Evolutionary conservation across 2,888 invertebrate species (phyloP).

Genomic region (Axea sp.): DNA sequence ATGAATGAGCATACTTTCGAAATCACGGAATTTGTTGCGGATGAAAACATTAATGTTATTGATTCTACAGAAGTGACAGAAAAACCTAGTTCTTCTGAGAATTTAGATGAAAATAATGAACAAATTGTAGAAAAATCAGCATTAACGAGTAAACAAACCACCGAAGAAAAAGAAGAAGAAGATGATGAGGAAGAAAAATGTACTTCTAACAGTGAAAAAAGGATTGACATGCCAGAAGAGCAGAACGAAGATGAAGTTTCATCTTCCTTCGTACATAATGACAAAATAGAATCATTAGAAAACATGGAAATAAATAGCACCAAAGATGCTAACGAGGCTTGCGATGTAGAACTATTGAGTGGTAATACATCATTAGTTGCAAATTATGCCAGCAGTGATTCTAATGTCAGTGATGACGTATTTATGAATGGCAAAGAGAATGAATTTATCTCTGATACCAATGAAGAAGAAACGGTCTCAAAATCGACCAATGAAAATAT

Average conservation of each 20-base stretch:
- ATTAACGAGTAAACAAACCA: too few relatives aligned
- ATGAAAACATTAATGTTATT: constrained; percentile 47
- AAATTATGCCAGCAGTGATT: constrained; percentile 69
- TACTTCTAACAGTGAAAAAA: constrained; percentile 10
- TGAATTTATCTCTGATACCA: constrained; percentile 40
- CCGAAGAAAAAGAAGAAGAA: too few relatives aligned
- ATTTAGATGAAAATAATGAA: constrained; percentile 33
- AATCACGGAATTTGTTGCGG: constrained; percentile 22
- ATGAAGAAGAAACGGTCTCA: constrained; percentile 26
- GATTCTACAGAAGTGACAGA: constrained; percentile 65
- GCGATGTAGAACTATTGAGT: constrained; percentile 20
- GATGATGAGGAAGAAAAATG: constrained; percentile 24
- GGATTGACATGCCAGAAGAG: neutral
- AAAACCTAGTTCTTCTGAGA: constrained; percentile 62
- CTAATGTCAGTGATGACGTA: constrained; percentile 67
- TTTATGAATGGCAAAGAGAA: constrained; percentile 9
- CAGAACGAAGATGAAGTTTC: constrained; percentile 47
- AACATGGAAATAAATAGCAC: constrained; percentile 3
- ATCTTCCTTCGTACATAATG: constrained; percentile 44
- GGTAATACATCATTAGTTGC: constrained; percentile 65
- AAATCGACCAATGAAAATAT: neutral
- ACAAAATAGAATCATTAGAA: constrained; percentile 12
- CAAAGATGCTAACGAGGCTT: constrained; percentile 39
- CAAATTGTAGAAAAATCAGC: constrained; percentile 15
- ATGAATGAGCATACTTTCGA: constrained; percentile 23